These are phyloP conservation scores for Cladorhizidae sp. DNA, from an alignment of 37 sponge, comb jelly and placozoan genomes.

Conservation along the genomic window DNA sequence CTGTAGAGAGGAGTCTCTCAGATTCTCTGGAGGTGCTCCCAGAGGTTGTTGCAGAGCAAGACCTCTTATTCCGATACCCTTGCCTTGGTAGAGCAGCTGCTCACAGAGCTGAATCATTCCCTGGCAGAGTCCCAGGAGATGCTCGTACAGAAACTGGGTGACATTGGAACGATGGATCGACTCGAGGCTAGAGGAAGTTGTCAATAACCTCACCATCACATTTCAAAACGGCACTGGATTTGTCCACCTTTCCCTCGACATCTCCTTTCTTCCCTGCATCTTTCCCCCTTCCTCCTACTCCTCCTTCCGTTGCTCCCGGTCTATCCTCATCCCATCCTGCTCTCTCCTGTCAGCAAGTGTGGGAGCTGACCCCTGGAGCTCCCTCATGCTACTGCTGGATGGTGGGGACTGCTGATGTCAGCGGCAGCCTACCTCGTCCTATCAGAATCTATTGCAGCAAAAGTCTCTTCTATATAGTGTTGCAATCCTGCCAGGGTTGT, in stretches of 20 bases:
- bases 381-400: constrained; percentile 23
- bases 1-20: neutral
- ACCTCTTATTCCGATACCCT: neutral
- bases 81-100: neutral
- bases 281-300: neutral
- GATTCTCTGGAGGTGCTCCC: neutral
- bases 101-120: constrained; percentile 1
- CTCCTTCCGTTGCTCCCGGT: constrained; percentile 22
- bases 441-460: neutral
- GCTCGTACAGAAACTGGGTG: neutral
- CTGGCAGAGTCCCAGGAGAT: neutral
- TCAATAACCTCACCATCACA: too few species aligned
- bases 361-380: neutral
- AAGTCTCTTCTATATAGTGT: too few species aligned
- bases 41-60: neutral
- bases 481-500: too few species aligned
- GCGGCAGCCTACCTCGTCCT: neutral
- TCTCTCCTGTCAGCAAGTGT: neutral
- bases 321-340: constrained; percentile 2
- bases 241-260: too few species aligned
- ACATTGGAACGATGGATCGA: neutral
- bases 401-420: neutral
- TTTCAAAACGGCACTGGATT: neutral
- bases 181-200: neutral
- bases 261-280: too few species aligned